These are phyloP conservation scores for Chlorops oryzae DNA, from an alignment of 1,140 invertebrate species.

Conservation along the genomic window DNA sequence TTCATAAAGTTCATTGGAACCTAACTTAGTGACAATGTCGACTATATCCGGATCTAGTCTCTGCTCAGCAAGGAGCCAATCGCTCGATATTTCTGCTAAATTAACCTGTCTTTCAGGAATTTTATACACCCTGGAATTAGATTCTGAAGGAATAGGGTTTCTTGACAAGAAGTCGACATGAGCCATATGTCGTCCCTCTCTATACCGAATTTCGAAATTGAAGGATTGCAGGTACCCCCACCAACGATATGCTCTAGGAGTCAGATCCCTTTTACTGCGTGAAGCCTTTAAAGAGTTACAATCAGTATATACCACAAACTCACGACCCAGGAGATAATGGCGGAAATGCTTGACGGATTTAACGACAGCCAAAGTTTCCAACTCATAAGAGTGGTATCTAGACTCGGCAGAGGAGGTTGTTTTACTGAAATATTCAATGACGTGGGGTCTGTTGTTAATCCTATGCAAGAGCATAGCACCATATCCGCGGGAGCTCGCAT, in stretches of 20 bases:
- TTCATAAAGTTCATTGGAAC: constrained; percentile 15
- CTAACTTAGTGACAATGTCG: constrained; percentile 12
- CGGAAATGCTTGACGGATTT: constrained; percentile 9
- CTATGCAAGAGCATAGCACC: constrained; percentile 2
- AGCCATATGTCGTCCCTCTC: too few species aligned
- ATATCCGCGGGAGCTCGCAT: too few species aligned
- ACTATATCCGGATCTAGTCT: constrained; percentile 16
- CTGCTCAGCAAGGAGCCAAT: constrained; percentile 27
- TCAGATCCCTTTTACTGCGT: constrained; percentile 23
- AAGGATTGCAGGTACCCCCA: too few species aligned
- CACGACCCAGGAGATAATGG: constrained; percentile 2
- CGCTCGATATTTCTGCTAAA: constrained; percentile 14
- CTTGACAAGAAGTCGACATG: constrained; percentile 18
- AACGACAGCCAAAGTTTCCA: background rate
- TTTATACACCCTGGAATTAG: background rate
- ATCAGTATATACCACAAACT: constrained; percentile 28
- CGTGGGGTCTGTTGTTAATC: background rate
- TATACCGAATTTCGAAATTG: too few species aligned
- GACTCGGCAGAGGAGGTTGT: background rate
- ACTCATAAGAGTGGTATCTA: too few species aligned
- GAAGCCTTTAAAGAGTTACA: constrained; percentile 34
- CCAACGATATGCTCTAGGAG: constrained; percentile 20
- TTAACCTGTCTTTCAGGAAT: constrained; percentile 18
- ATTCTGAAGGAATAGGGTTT: constrained; percentile 9
- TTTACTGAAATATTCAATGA: constrained; percentile 3